These are phyloP conservation scores for Periophthalmodon schlosseri DNA, from an alignment of 2,113 vertebrate genomes.

Conservation along the genomic window DNA sequence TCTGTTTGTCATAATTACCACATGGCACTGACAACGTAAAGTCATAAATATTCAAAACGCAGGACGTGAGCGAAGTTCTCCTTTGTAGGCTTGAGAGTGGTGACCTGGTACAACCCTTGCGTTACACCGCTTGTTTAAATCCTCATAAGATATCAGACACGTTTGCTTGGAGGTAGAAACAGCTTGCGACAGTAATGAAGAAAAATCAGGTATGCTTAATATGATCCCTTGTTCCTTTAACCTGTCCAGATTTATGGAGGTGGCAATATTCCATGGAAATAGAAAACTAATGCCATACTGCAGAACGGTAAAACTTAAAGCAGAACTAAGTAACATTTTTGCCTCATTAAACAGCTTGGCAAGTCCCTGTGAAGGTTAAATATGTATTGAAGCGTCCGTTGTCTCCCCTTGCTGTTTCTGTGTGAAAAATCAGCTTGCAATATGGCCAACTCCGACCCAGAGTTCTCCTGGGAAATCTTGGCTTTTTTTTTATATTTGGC, in stretches of 20 bases:
- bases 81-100: neutral
- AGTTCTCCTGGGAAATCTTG: too few species aligned
- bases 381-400: too few species aligned
- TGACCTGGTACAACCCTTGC: neutral
- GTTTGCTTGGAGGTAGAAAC: neutral
- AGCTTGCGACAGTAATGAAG: neutral
- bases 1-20: neutral
- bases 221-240: neutral
- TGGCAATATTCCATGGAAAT: too few species aligned
- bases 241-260: neutral
- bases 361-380: too few species aligned
- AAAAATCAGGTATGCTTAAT: neutral
- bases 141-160: neutral
- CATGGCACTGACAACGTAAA: neutral
- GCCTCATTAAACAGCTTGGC: too few species aligned
- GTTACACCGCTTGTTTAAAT: neutral
- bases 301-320: too few species aligned
- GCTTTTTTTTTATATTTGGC: too few species aligned
- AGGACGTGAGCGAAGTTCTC: neutral
- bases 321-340: too few species aligned
- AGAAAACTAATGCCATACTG: too few species aligned
- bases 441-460: too few species aligned
- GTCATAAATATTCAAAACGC: neutral
- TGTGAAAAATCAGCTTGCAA: too few species aligned
- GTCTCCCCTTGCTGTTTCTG: too few species aligned